A percentile compares a stretch with the other conserved stretches of the same genome.
These are phyloP conservation scores for Phyllostomus hastatus DNA, from an alignment of 2,113 vertebrate species.

Conservation along the genomic window DNA sequence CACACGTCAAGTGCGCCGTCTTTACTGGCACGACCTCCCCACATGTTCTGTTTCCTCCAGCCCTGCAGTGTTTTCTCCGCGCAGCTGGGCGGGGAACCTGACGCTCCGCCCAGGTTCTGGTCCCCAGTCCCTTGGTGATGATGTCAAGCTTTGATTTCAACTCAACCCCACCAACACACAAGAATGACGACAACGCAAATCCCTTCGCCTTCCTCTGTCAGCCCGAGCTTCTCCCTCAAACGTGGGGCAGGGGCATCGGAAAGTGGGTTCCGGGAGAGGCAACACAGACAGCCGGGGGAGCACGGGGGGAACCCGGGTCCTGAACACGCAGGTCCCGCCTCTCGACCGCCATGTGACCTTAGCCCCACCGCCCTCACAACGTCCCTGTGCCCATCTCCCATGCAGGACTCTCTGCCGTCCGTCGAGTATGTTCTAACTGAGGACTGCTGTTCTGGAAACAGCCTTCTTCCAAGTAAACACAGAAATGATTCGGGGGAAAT, in stretches of 20 bases:
- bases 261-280: background rate
- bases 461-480: background rate
- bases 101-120: background rate
- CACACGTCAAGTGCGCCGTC: background rate
- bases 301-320: background rate
- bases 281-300: background rate
- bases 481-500: background rate
- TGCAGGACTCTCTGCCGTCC: background rate
- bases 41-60: background rate
- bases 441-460: background rate
- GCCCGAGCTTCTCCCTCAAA: background rate
- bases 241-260: background rate
- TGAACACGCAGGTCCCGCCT: background rate
- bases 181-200: background rate
- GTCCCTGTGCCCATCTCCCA: background rate
- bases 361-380: background rate
- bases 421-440: background rate
- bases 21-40: background rate
- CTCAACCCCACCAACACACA: background rate
- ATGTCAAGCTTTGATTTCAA: background rate
- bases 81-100: background rate
- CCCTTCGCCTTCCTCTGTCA: background rate
- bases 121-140: background rate
- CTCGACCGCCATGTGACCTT: background rate
- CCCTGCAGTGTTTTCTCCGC: background rate